Conservation (phyloP, 1,140 invertebrate species). For the Drosophila eugracilis region DNA sequence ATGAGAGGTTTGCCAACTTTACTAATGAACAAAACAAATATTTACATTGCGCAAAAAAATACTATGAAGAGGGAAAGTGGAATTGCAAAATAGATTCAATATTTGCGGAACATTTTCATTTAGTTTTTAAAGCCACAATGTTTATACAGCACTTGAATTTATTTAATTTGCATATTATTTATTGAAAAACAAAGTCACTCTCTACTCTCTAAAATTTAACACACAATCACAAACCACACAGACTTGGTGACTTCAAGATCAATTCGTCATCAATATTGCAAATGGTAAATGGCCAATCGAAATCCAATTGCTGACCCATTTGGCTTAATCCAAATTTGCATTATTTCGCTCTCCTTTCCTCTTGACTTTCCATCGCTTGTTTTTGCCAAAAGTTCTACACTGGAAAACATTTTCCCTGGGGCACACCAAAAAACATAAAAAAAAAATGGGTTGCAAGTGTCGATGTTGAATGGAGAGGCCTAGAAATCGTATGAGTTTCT, state of each 20-base stretch:
- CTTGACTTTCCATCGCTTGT: slow-evolving; percentile 15
- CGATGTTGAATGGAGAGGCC: background rate
- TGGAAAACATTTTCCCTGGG: slow-evolving; percentile 12
- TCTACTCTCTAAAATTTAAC: background rate
- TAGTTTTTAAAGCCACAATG: too few relatives aligned
- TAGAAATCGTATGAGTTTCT: slow-evolving; percentile 11
- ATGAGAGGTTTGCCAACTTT: slow-evolving; percentile 11
- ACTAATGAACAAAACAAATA: slow-evolving; percentile 3
- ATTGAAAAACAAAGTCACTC: too few relatives aligned
- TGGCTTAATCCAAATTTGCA: slow-evolving; percentile 50
- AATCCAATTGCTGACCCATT: slow-evolving; percentile 43
- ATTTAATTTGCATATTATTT: too few relatives aligned
- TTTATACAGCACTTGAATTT: too few relatives aligned
- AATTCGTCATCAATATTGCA: slow-evolving; percentile 32
- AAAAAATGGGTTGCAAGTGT: background rate
- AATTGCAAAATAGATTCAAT: background rate
- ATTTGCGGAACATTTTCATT: too few relatives aligned
- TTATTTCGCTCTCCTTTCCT: slow-evolving; percentile 6
- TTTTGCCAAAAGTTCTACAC: slow-evolving; percentile 41
- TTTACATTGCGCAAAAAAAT: slow-evolving; percentile 1
- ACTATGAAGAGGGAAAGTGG: background rate
- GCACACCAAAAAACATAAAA: too few relatives aligned
- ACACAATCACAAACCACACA: background rate
- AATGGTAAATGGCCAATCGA: slow-evolving; percentile 27
- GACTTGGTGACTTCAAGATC: background rate